phyloP scores from a whole-genome alignment of 2,888 invertebrate genomes.

The Drosophila picticornis region DNA sequence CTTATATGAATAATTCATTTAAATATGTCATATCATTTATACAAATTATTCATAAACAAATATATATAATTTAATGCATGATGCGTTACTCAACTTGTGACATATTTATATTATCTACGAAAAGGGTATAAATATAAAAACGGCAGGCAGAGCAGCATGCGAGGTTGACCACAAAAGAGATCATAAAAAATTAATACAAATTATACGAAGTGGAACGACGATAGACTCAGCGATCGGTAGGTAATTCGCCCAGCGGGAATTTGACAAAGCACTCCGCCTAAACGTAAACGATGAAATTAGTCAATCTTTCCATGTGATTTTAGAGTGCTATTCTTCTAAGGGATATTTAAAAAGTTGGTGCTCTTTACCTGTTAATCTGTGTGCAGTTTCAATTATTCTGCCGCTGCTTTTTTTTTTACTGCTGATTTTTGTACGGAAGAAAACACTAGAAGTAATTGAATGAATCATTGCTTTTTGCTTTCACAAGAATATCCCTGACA shows the following conservation, averaged over 20 bases:
- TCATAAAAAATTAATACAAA: conserved; percentile 77
- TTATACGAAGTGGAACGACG: conserved; percentile 53
- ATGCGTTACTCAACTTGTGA: not conserved
- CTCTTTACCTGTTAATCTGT: not conserved
- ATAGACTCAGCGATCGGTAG: conserved; percentile 23
- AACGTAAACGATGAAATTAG: not conserved
- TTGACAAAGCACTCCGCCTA: not conserved
- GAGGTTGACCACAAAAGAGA: conserved; percentile 60
- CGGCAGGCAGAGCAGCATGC: conserved; percentile 6
- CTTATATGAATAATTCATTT: not conserved
- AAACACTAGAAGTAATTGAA: not conserved
- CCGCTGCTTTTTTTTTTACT: not conserved
- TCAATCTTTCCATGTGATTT: not conserved
- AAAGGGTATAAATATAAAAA: conserved; percentile 14
- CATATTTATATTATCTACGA: not conserved
- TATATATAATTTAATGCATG: not conserved
- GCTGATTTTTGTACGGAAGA: not conserved
- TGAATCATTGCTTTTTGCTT: not conserved
- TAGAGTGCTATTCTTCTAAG: not conserved
- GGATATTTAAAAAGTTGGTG: not conserved
- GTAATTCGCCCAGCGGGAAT: conserved; percentile 7
- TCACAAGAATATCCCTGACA: not conserved
- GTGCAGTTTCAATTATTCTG: not conserved
- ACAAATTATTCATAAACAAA: not conserved
- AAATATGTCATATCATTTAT: not conserved